phyloP scores from a whole-genome alignment of 2,797 vertebrate genomes.

The Pseudopleuronectes americanus region DNA sequence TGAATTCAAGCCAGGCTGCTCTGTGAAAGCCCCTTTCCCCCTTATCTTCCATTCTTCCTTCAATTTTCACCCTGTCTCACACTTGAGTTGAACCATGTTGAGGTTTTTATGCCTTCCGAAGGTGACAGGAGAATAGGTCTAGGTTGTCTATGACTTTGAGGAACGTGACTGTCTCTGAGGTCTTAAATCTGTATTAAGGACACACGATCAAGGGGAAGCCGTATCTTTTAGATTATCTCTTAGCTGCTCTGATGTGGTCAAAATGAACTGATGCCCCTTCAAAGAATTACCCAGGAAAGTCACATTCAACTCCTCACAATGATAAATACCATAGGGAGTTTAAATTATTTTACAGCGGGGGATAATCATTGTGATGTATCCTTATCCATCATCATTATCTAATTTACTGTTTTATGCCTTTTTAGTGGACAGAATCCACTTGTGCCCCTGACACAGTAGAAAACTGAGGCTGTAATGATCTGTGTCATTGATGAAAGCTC shows the following conservation, averaged over 20 bases:
- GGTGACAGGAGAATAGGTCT: slow-evolving; percentile 23
- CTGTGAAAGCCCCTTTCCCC: slow-evolving; percentile 29
- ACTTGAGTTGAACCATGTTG: slow-evolving; percentile 26
- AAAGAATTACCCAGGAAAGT: slow-evolving; percentile 35
- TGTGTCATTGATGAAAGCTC: slow-evolving; percentile 82
- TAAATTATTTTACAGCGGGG: slow-evolving; percentile 49
- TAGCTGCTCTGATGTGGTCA: slow-evolving; percentile 56
- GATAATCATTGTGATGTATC: slow-evolving; percentile 43
- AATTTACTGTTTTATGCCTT: slow-evolving; percentile 32
- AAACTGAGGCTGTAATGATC: slow-evolving; percentile 73
- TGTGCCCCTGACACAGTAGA: slow-evolving; percentile 72
- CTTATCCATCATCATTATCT: slow-evolving; percentile 62
- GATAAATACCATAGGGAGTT: slow-evolving; percentile 39
- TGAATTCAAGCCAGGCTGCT: slow-evolving; percentile 23
- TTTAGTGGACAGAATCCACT: slow-evolving; percentile 38
- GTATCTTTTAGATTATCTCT: slow-evolving; percentile 31
- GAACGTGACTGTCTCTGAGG: slow-evolving; percentile 20
- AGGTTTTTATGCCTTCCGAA: slow-evolving; percentile 4
- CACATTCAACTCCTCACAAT: slow-evolving; percentile 30
- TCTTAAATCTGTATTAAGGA: slow-evolving; percentile 34
- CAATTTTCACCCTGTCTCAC: slow-evolving; percentile 22
- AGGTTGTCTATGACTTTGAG: slow-evolving; percentile 20
- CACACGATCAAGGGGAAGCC: slow-evolving; percentile 14
- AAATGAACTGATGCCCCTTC: slow-evolving; percentile 43
- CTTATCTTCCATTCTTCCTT: slow-evolving; percentile 19